Evolutionary conservation across 2,797 vertebrate genomes (phyloP), one percentile per base, ranked within the genome.

Genomic region (Rhinella marina): DNA sequence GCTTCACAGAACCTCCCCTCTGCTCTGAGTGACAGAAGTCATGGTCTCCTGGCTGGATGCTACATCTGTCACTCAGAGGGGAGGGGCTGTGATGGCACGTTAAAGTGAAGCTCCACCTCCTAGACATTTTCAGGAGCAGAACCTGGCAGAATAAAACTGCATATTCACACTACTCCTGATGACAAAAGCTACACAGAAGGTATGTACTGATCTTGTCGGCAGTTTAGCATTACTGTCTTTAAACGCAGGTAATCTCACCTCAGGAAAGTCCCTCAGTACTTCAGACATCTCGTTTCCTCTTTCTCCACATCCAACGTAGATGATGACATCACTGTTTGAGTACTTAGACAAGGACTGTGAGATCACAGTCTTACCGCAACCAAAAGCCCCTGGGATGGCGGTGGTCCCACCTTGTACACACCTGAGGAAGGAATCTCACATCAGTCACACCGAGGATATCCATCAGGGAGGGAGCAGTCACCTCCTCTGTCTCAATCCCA

Each of bases 231-330:
- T 4, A 6, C 41, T 41, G 4, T 6, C 41, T 54, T 14, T 11
- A 54, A 14, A 54, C 6, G 23, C 62, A 64, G 68, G 68, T 29
- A 2, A 6, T 32, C 95, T 87, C 79, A 96, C 96, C 96, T 96
- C 96, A 56, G 96, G 96, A 83, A 96, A 96, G 89, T 99, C 98
- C 77, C 98, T 93, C 89, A 99, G 95, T 88, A 99, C 98, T 96
- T 99, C 98, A 84, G 98, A 99, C 98, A 99, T 99, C 93, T 99
- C 98, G 62, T 99, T 99, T 89, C 98, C 98, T 94, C 98, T 96
- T 92, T 99, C 98, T 90, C 98, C 98, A 41, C 98, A 99, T 87
- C 98, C 98, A 23, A 99, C 98, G 1, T 99, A 99, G 92, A 99
- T 94, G 89, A 99, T 99, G 89, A 99, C 98, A 14, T 99, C 98